Evolutionary conservation across 2,888 invertebrate species (phyloP).

Genomic region (Saturnia japonica): DNA sequence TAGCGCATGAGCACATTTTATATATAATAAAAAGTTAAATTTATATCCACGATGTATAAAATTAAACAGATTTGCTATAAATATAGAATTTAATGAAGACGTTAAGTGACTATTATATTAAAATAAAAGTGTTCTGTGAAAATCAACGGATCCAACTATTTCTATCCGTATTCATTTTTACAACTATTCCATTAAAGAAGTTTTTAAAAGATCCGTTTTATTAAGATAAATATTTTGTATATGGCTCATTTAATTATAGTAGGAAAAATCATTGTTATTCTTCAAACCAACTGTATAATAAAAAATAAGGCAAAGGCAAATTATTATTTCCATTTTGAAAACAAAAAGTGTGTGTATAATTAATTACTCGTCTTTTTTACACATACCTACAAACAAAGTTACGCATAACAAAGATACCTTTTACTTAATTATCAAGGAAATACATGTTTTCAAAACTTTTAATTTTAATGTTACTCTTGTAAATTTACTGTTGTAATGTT

Average conservation of each 20-base stretch:
- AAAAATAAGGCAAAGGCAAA: not conserved
- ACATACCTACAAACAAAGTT: not conserved
- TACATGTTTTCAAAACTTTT: not conserved
- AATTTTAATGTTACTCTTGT: slow-evolving; percentile 10
- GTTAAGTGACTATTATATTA: slow-evolving; percentile 32
- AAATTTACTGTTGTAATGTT: too few relatives aligned
- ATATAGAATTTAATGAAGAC: slow-evolving; percentile 36
- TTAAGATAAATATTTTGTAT: not conserved
- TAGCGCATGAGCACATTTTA: slow-evolving; percentile 15
- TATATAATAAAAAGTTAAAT: slow-evolving; percentile 22
- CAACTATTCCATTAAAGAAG: not conserved
- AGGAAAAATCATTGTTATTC: not conserved
- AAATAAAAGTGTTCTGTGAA: slow-evolving; percentile 19
- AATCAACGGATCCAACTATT: slow-evolving; percentile 16
- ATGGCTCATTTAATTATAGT: not conserved
- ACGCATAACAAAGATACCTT: not conserved
- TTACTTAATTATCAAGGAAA: not conserved
- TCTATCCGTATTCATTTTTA: not conserved
- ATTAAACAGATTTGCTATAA: slow-evolving; percentile 31
- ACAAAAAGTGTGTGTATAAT: not conserved
- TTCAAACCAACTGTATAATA: not conserved
- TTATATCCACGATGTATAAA: slow-evolving; percentile 20
- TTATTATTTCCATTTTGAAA: not conserved
- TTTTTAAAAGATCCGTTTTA: not conserved
- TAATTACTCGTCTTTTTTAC: too few relatives aligned